Conservation (phyloP, 2,888 invertebrate species). For the Tuta absoluta region DNA sequence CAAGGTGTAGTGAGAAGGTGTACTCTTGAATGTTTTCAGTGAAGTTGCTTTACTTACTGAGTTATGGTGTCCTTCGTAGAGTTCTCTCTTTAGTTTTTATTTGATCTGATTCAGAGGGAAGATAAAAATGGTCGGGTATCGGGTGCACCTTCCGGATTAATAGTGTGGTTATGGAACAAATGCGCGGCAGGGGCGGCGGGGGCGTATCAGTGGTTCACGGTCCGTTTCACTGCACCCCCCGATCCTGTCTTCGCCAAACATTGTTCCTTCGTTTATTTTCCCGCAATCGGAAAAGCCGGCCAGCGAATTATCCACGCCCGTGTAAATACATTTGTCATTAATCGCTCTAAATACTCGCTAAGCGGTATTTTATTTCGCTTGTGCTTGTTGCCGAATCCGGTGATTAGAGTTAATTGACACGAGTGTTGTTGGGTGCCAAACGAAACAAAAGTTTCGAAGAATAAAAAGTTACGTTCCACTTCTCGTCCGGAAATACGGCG, state of each 20-base stretch:
- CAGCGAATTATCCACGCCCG: constrained; percentile 23
- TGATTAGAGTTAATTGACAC: constrained; percentile 13
- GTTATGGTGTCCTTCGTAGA: too few relatives aligned
- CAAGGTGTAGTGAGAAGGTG: too few relatives aligned
- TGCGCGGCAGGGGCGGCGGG: constrained; percentile 37
- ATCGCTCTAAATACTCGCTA: constrained; percentile 18
- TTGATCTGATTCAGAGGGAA: neutral
- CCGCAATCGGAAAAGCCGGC: constrained; percentile 42
- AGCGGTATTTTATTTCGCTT: constrained; percentile 9
- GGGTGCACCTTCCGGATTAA: constrained; percentile 26
- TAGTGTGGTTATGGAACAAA: constrained; percentile 31
- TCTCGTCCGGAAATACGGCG: neutral
- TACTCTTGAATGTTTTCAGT: too few relatives aligned
- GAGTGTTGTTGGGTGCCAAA: constrained; percentile 10
- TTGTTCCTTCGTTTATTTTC: constrained; percentile 45
- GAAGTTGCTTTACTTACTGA: neutral
- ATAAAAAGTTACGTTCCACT: constrained; percentile 7
- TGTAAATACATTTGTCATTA: constrained; percentile 25
- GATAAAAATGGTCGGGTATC: constrained; percentile 17
- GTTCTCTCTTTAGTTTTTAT: neutral
- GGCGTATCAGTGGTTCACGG: constrained; percentile 57
- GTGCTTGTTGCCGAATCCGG: constrained; percentile 13
- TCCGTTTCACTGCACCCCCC: constrained; percentile 48
- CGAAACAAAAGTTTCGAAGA: constrained; percentile 5
- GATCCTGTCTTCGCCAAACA: constrained; percentile 46